A percentile compares a stretch with the other conserved stretches of the same genome.
Conservation (phyloP, 2,113 vertebrate species). For the Rhombomys opimus region DNA sequence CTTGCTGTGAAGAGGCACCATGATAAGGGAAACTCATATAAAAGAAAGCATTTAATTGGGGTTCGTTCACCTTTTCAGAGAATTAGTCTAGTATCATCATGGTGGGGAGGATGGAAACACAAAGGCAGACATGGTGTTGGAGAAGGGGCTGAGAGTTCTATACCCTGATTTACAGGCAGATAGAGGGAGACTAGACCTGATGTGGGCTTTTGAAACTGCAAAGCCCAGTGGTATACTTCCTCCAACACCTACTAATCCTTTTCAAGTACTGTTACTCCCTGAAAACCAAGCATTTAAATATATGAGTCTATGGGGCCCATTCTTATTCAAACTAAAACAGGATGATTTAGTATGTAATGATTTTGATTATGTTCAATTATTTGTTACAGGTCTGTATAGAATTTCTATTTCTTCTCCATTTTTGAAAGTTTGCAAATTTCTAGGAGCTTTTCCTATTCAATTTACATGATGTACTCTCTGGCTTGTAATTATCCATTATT, state of each 20-base stretch:
- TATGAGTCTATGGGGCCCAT: not conserved
- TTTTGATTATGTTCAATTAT: not conserved
- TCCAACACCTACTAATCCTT: not conserved
- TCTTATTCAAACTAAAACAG: not conserved
- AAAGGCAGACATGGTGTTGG: not conserved
- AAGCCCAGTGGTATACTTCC: not conserved
- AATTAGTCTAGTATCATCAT: not conserved
- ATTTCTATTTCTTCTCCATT: not conserved
- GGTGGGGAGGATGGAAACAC: not conserved
- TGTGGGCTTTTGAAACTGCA: not conserved
- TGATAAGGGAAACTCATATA: not conserved
- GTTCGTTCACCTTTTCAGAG: not conserved
- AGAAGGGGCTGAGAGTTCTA: not conserved
- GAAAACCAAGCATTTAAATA: not conserved
- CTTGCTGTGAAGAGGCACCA: not conserved
- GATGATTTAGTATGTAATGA: not conserved
- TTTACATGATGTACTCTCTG: not conserved
- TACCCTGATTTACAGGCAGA: not conserved
- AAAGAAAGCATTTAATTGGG: not conserved
- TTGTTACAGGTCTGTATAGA: not conserved
- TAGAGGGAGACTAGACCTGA: not conserved
- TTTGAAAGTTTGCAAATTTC: slow-evolving; percentile 1
- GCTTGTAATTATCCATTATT: not conserved
- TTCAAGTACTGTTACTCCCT: not conserved
- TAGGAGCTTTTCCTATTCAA: not conserved